Evolutionary conservation across 2,797 vertebrate species (phyloP), one percentile per base, ranked within the genome.

Genomic region (Sibirionetta formosa): DNA sequence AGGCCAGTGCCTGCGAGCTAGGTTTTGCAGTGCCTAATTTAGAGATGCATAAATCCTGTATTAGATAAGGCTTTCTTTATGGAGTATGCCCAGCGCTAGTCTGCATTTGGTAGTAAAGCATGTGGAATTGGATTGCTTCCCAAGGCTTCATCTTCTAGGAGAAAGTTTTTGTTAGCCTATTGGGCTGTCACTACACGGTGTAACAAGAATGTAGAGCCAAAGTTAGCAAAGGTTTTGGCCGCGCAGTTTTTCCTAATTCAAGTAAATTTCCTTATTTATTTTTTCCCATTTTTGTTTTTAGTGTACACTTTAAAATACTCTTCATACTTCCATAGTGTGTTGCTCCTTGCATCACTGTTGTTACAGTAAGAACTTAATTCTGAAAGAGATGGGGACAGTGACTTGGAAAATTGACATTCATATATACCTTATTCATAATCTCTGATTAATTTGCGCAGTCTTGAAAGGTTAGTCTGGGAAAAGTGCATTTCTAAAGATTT

Each of bases 91-190:
- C 46, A 1, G 7, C 70, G 19, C 40, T 85, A 16, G 31, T 33
- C 75, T 92, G 78, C 53, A 19, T 72, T 93, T 92, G 81, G 75
- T 68, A 69, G 53, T 66, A 78, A 91, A 75, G 54, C 20, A 27
- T 80, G 75, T 68, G 61, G 31, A 83, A 36, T 20, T 93, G 82
- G 69, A 83, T 81, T 75, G 53, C 65, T 87, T 95, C 89, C 94
- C 84, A 56, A 84, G 40, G 29, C 44, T 44, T 75, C 60, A 18
- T 90, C n/a, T 7, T 53, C n/a, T 29, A 68, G 88, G 56, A 82
- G 53, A 77, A 68, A 14, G 27, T 8, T 44, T 90, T 57, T 90
- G 31, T 72, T 76, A 76, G 40, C n/a, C 38, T 68, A 0, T 79
- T 44, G 33, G 58, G 14, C 51, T 51, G 46, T 68, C 65, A 38